These are phyloP conservation scores for Phocides pigmalion DNA, from an alignment of 1,140 invertebrate species.

Conservation along the genomic window DNA sequence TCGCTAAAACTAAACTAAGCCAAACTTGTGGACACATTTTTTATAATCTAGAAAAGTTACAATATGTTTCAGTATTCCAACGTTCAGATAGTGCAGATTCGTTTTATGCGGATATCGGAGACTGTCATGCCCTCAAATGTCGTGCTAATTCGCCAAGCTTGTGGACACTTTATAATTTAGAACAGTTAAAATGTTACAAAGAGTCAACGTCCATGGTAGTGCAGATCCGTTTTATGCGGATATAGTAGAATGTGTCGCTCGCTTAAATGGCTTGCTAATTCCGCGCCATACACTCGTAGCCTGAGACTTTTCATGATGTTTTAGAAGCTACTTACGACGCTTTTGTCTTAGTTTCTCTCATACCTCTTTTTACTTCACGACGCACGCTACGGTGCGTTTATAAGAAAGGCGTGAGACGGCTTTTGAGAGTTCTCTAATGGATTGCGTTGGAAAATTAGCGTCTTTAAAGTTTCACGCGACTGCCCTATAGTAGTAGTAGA, in stretches of 20 bases:
- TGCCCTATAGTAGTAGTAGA: background rate
- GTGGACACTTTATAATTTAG: too few relatives aligned
- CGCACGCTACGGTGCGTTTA: background rate
- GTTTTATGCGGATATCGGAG: too few relatives aligned
- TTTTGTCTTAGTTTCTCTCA: conserved; percentile 22
- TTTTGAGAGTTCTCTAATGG: conserved; percentile 19
- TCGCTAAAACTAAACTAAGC: too few relatives aligned
- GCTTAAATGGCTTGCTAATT: conserved; percentile 25
- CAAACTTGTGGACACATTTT: too few relatives aligned
- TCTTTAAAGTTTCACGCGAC: background rate
- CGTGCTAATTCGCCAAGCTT: too few relatives aligned
- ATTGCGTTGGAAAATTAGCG: conserved; percentile 23
- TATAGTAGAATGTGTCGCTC: conserved; percentile 33
- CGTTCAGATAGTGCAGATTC: too few relatives aligned
- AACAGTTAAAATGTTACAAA: too few relatives aligned
- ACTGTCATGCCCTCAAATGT: too few relatives aligned
- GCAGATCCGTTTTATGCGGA: conserved; percentile 2
- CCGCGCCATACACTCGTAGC: background rate
- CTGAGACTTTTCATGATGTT: conserved; percentile 4
- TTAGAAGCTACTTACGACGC: conserved; percentile 20
- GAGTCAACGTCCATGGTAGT: too few relatives aligned
- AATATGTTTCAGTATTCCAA: too few relatives aligned
- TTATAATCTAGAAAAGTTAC: too few relatives aligned
- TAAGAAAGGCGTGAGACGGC: conserved; percentile 12
- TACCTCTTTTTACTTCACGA: conserved; percentile 8